Evolutionary conservation across 2,888 invertebrate genomes (phyloP).

Genomic region (Arge pagana): DNA sequence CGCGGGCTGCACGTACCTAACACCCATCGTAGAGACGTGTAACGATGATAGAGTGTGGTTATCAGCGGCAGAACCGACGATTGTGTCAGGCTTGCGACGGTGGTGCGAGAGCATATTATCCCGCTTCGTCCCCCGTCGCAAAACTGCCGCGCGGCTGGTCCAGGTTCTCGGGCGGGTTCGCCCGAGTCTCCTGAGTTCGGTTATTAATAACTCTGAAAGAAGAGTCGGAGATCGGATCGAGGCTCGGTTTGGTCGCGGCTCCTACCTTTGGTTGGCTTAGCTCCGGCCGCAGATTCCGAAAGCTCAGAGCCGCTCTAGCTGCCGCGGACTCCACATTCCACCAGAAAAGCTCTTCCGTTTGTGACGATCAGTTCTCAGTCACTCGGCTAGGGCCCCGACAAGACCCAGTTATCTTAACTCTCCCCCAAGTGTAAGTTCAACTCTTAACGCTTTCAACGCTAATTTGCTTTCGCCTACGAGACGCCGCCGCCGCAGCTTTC

Average conservation of each 20-base stretch:
- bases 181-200: constrained; percentile 29
- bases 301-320: constrained; percentile 70
- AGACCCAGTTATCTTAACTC: constrained; percentile 58
- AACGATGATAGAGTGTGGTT: no score
- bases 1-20: no score
- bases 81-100: no score
- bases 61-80: no score
- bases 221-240: constrained; percentile 35
- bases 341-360: constrained; percentile 55
- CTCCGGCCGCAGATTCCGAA: constrained; percentile 44
- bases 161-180: constrained; percentile 11
- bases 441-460: no score
- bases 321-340: constrained; percentile 75
- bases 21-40: no score
- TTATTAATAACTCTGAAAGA: constrained; percentile 38
- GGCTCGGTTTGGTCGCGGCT: constrained; percentile 39
- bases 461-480: no score
- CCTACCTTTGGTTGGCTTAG: constrained; percentile 44
- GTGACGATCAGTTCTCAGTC: constrained; percentile 30
- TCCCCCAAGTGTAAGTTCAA: constrained; percentile 58
- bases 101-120: no score
- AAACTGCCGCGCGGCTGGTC: background rate
- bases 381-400: constrained; percentile 29
- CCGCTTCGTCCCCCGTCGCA: background rate
- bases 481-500: no score